Conservation (phyloP, 2,113 vertebrate genomes). For the Euleptes europaea region DNA sequence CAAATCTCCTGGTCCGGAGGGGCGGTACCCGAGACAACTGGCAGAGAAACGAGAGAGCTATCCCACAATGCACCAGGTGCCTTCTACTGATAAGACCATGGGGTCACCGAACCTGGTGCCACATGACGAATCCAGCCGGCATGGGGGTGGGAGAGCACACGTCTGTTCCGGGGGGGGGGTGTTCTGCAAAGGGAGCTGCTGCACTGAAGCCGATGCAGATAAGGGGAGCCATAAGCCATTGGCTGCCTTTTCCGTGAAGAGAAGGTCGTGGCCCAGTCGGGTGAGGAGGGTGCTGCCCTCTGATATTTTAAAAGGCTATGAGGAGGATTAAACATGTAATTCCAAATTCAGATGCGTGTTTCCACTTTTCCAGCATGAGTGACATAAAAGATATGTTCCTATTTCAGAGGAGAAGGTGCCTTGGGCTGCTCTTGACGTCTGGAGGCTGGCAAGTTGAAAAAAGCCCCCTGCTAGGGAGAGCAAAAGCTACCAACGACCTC, state of each 20-base stretch:
- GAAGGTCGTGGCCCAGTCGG: conserved; percentile 32
- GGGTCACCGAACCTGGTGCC: conserved; percentile 78
- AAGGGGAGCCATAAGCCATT: conserved; percentile 71
- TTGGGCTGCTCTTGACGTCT: too few relatives aligned
- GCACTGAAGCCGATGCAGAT: conserved; percentile 60
- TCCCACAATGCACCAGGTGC: conserved; percentile 78
- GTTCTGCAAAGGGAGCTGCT: conserved; percentile 55
- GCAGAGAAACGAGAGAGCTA: conserved; percentile 76
- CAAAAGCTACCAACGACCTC: too few relatives aligned
- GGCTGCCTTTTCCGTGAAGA: conserved; percentile 19
- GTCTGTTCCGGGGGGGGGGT: conserved; percentile 47
- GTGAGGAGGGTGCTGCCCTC: conserved; percentile 46
- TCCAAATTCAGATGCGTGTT: conserved; percentile 36
- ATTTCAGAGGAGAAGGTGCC: conserved; percentile 26
- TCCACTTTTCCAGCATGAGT: conserved; percentile 21
- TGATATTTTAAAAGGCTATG: conserved; percentile 51
- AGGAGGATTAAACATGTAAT: conserved; percentile 38
- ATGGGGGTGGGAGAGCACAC: conserved; percentile 38
- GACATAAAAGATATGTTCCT: not conserved
- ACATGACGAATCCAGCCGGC: conserved; percentile 81
- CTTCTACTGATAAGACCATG: conserved; percentile 82
- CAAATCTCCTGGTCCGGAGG: conserved; percentile 72
- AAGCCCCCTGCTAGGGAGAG: too few relatives aligned
- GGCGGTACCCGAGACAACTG: conserved; percentile 70
- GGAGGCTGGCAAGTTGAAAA: too few relatives aligned